phyloP scores from a whole-genome alignment of 2,888 invertebrate genomes.

The Graphium colonna region DNA sequence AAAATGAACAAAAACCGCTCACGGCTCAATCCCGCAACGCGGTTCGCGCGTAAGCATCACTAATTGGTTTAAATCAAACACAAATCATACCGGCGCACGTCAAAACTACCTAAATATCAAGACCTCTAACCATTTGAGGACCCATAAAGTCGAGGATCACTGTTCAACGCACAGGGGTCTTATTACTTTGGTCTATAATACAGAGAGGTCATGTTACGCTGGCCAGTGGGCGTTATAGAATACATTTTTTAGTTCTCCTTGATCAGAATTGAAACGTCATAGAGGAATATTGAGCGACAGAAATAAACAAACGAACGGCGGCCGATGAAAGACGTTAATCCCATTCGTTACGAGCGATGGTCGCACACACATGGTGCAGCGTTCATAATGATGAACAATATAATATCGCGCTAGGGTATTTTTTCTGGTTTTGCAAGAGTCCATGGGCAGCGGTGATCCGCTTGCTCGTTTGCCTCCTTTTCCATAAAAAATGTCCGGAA shows the following conservation, averaged over 20 bases:
- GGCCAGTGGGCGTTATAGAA: slow-evolving; percentile 42
- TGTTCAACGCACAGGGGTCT: not conserved
- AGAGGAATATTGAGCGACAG: slow-evolving; percentile 53
- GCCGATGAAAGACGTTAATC: slow-evolving; percentile 63
- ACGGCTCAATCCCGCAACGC: slow-evolving; percentile 44
- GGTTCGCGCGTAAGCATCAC: slow-evolving; percentile 72
- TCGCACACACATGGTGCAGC: slow-evolving; percentile 40
- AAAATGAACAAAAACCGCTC: slow-evolving; percentile 39
- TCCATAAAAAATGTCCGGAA: no score
- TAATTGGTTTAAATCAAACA: slow-evolving; percentile 77
- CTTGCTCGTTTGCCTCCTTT: no score
- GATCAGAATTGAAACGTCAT: slow-evolving; percentile 68
- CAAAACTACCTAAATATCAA: no score
- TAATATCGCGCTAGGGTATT: not conserved
- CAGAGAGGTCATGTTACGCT: slow-evolving; percentile 16
- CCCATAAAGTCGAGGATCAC: not conserved
- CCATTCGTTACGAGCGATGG: slow-evolving; percentile 57
- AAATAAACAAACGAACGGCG: slow-evolving; percentile 49
- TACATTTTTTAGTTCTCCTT: slow-evolving; percentile 40
- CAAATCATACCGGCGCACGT: slow-evolving; percentile 59
- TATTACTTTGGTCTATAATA: no score
- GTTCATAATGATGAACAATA: no score
- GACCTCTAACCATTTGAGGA: not conserved
- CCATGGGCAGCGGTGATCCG: no score
- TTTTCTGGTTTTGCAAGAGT: no score